Evolutionary conservation across 1,140 invertebrate species (phyloP).

Genomic region (Patella vulgata): DNA sequence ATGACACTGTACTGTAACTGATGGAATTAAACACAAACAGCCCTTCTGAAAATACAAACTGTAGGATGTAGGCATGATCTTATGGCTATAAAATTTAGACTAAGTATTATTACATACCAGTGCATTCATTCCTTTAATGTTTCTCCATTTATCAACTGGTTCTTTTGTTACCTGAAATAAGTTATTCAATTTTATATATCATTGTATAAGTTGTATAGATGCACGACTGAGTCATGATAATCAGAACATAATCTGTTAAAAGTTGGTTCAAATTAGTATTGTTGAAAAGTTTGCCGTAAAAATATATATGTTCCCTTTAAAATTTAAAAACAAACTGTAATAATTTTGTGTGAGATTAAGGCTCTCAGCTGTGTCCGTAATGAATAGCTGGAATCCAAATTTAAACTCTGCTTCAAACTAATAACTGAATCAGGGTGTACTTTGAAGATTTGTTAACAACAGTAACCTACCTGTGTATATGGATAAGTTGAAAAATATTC

Average conservation of each 20-base stretch:
- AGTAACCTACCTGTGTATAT: conserved; percentile 47
- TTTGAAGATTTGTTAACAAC: too few species aligned
- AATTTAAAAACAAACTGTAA: too few species aligned
- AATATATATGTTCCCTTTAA: too few species aligned
- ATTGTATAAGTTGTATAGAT: background rate
- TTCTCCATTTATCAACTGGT: conserved; percentile 76
- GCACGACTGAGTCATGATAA: background rate
- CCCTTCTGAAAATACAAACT: background rate
- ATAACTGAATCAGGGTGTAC: too few species aligned
- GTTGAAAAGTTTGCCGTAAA: too few species aligned
- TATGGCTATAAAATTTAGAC: background rate
- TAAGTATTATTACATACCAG: conserved; percentile 59
- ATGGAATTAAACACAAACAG: background rate
- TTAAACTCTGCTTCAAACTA: too few species aligned
- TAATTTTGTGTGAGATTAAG: too few species aligned
- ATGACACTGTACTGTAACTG: background rate
- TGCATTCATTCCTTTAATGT: conserved; percentile 83
- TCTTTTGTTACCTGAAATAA: conserved; percentile 47
- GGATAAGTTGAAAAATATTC: conserved; percentile 42
- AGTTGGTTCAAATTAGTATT: background rate
- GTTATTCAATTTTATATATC: conserved; percentile 1
- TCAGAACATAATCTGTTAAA: background rate
- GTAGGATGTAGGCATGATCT: too few species aligned
- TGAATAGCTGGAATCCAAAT: too few species aligned
- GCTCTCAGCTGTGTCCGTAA: too few species aligned